Evolutionary conservation across 2,113 vertebrate genomes (phyloP).

Genomic region (Oplegnathus fasciatus): DNA sequence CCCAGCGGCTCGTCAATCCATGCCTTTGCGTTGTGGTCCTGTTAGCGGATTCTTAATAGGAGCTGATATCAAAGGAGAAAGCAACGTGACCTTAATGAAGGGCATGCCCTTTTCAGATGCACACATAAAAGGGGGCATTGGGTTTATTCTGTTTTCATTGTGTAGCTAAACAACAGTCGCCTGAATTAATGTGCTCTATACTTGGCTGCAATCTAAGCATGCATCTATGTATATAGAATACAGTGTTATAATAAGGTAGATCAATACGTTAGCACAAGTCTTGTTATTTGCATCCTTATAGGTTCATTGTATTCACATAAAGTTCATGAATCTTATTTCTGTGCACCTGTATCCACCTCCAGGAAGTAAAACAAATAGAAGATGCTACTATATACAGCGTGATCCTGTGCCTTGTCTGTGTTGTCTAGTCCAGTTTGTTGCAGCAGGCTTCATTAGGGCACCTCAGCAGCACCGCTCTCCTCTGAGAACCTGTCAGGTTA

Average conservation of each 20-base stretch:
- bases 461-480: constrained; percentile 52
- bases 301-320: neutral
- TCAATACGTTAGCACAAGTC: neutral
- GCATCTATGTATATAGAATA: neutral
- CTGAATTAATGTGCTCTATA: neutral
- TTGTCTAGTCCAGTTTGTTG: constrained; percentile 42
- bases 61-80: constrained; percentile 49
- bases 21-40: constrained; percentile 38
- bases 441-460: constrained; percentile 67
- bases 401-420: neutral
- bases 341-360: constrained; percentile 1
- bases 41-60: constrained; percentile 47
- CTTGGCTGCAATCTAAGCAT: neutral
- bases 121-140: constrained; percentile 2
- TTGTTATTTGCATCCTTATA: constrained; percentile 13
- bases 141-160: neutral
- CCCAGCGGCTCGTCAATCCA: constrained; percentile 59
- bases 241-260: neutral
- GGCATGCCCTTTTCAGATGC: constrained; percentile 39
- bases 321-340: neutral
- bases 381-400: neutral
- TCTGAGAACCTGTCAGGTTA: constrained; percentile 73
- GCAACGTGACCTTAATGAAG: constrained; percentile 64
- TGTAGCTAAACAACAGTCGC: constrained; percentile 1
- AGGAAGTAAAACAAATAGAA: constrained; percentile 20